Conservation (phyloP, 2,797 vertebrate species). For the Ara ararauna region DNA sequence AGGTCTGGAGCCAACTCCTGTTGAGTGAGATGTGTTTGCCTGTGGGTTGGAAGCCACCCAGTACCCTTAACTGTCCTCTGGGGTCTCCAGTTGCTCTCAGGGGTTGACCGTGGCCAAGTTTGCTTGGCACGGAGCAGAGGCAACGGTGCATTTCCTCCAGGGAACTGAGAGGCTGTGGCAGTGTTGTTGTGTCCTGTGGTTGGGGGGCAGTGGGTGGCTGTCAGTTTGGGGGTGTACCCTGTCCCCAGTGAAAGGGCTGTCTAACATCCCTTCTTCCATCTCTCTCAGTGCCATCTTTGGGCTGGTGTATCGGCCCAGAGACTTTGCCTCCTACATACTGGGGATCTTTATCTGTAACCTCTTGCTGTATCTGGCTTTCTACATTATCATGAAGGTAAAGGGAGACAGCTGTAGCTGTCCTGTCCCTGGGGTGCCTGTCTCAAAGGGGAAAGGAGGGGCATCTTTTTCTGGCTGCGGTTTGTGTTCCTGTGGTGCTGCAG, state of each 20-base stretch:
- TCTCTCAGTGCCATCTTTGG: conserved; percentile 79
- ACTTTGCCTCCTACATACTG: conserved; percentile 83
- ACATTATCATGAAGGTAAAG: conserved; percentile 86
- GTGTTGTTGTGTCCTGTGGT: not conserved
- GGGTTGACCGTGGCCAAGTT: not conserved
- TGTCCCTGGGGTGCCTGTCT: not conserved
- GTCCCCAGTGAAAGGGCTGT: not conserved
- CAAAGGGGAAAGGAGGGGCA: not conserved
- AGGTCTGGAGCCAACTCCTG: not conserved
- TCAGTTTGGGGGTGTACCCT: not conserved
- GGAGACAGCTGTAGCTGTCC: not conserved
- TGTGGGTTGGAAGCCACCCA: not conserved
- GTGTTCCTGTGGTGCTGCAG: not conserved
- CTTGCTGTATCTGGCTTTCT: conserved; percentile 83
- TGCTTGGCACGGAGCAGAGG: not conserved
- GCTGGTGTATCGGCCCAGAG: conserved; percentile 78
- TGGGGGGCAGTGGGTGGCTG: not conserved
- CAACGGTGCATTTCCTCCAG: not conserved
- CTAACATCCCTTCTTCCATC: not conserved
- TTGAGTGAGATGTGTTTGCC: not conserved
- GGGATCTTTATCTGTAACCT: conserved; percentile 85
- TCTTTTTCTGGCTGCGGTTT: not conserved
- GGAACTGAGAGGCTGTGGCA: not conserved
- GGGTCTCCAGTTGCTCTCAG: not conserved
- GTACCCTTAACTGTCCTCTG: not conserved